A percentile compares a stretch with the other conserved stretches of the same genome.
These are phyloP conservation scores for Dascyllus trimaculatus DNA, from an alignment of 2,113 vertebrate genomes.

Conservation along the genomic window DNA sequence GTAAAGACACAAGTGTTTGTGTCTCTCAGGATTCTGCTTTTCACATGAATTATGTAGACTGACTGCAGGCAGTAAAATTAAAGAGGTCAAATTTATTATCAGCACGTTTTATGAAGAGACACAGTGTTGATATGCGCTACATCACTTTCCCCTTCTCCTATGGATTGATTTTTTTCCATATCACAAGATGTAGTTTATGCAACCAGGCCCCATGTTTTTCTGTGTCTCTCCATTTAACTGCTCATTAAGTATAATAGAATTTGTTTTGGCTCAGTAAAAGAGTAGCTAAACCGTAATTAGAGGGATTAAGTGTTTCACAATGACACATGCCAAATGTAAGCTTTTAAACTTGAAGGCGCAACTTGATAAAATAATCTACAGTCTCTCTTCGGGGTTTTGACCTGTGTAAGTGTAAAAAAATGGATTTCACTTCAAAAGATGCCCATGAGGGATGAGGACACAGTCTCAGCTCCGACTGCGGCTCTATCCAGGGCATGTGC, in stretches of 20 bases:
- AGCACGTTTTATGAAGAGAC: background rate
- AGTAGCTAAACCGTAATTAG: slow-evolving; percentile 18
- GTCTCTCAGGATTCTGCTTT: background rate
- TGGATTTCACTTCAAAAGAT: slow-evolving; percentile 58
- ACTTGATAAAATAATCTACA: slow-evolving; percentile 31
- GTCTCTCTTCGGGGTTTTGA: slow-evolving; percentile 24
- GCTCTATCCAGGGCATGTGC: slow-evolving; percentile 27
- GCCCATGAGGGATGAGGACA: slow-evolving; percentile 33
- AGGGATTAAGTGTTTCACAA: slow-evolving; percentile 22
- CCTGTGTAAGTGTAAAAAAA: slow-evolving; percentile 48
- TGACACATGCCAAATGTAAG: slow-evolving; percentile 6
- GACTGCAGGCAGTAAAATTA: slow-evolving; percentile 3
- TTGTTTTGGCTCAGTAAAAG: slow-evolving; percentile 25
- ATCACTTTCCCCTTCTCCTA: too few species aligned
- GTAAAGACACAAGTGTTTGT: slow-evolving; percentile 8
- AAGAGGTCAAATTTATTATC: background rate
- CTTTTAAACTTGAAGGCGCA: slow-evolving; percentile 45
- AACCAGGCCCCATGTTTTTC: background rate
- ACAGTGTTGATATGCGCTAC: background rate
- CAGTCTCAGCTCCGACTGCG: slow-evolving; percentile 21
- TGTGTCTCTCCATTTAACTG: background rate
- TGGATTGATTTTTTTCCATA: background rate
- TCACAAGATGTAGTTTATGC: background rate
- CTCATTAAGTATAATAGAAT: slow-evolving; percentile 11
- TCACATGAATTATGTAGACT: slow-evolving; percentile 19